Evolutionary conservation across 2,888 invertebrate genomes (phyloP).

Genomic region (Xiphydria camelus): DNA sequence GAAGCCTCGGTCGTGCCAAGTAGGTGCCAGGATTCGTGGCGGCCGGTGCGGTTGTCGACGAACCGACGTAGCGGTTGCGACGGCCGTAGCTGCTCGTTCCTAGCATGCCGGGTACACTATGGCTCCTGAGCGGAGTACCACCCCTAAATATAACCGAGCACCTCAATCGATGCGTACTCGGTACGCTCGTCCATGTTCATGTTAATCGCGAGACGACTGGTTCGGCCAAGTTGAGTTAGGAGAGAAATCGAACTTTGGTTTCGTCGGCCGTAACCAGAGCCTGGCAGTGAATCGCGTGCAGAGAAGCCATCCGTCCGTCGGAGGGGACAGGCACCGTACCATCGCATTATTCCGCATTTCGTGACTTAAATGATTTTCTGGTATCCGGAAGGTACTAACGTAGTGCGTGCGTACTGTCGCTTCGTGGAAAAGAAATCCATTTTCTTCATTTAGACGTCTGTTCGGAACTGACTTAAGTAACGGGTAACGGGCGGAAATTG

Average conservation of each 20-base stretch:
- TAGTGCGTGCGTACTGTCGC: too few relatives aligned
- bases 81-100: constrained; percentile 34
- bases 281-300: constrained; percentile 50
- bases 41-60: constrained; percentile 23
- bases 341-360: constrained; percentile 23
- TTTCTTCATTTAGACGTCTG: too few relatives aligned
- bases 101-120: constrained; percentile 39
- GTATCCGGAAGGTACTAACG: neutral
- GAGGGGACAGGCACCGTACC: constrained; percentile 46
- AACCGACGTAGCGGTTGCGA: constrained; percentile 29
- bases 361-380: neutral
- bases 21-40: constrained; percentile 19
- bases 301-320: constrained; percentile 36
- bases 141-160: too few relatives aligned
- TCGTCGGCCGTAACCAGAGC: constrained; percentile 37
- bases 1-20: constrained; percentile 28
- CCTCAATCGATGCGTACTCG: constrained; percentile 25
- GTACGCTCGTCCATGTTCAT: constrained; percentile 18
- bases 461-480: too few relatives aligned
- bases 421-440: too few relatives aligned
- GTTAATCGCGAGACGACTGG: constrained; percentile 21
- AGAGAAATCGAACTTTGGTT: constrained; percentile 41
- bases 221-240: too few relatives aligned
- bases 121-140: constrained; percentile 6
- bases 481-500: too few relatives aligned